A percentile compares a stretch with the other conserved stretches of the same genome.
phyloP scores from a whole-genome alignment of 2,113 vertebrate species.

The Siniperca knerii region DNA sequence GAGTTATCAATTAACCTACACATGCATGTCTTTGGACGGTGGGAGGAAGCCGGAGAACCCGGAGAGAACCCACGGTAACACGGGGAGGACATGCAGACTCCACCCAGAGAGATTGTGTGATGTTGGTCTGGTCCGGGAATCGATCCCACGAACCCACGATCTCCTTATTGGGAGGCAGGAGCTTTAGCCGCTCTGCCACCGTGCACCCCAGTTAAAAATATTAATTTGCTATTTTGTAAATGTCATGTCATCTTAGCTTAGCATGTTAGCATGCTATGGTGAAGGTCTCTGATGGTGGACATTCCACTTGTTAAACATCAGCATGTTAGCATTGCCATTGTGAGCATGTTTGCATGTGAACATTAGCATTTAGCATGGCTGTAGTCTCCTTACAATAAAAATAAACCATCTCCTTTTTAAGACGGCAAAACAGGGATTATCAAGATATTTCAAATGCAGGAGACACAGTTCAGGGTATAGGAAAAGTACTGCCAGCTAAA shows the following conservation, averaged over 20 bases:
- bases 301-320: neutral
- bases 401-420: neutral
- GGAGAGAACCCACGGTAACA: no score
- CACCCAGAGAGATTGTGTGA: no score
- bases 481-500: constrained; percentile 14
- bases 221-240: neutral
- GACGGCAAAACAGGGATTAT: constrained; percentile 38
- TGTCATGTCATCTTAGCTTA: neutral
- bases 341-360: neutral
- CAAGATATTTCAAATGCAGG: constrained; percentile 26
- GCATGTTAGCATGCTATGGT: neutral
- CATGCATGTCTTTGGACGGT: no score
- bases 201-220: neutral
- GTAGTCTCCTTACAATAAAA: neutral
- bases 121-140: no score
- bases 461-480: neutral
- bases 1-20: no score
- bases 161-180: no score
- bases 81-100: no score
- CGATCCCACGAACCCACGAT: no score
- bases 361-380: neutral
- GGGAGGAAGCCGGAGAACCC: no score
- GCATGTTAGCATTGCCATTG: neutral
- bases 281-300: neutral
- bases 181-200: no score